A percentile compares a stretch with the other conserved stretches of the same genome.
Evolutionary conservation across 2,888 invertebrate species (phyloP).

Genomic region (Unio pictorum): DNA sequence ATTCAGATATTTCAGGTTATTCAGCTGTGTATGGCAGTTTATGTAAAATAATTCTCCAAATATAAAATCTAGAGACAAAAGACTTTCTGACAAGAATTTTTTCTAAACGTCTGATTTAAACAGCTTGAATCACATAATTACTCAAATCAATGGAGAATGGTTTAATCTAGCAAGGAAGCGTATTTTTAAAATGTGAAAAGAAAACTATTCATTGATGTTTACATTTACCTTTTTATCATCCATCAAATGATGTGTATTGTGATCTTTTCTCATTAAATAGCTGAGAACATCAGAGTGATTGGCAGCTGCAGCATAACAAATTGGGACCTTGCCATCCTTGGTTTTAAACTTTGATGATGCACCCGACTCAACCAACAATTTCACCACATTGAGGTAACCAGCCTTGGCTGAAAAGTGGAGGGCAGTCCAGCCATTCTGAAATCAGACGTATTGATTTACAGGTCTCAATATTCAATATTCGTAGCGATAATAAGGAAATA

Average conservation of each 20-base stretch:
- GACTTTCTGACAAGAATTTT: no score
- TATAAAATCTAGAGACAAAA: no score
- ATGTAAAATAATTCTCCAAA: no score
- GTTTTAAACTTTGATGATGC: conserved; percentile 90
- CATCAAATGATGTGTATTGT: conserved; percentile 97
- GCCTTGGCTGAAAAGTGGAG: conserved; percentile 70
- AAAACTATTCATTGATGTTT: conserved; percentile 20
- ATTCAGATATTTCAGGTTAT: no score
- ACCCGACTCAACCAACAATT: conserved; percentile 93
- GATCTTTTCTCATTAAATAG: conserved; percentile 96
- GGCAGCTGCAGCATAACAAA: conserved; percentile 98
- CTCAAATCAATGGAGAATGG: no score
- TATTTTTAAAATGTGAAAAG: background rate
- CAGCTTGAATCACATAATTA: no score
- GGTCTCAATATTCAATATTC: no score
- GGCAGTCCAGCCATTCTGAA: conserved; percentile 70
- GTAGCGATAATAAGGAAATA: no score
- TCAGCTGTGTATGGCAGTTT: no score
- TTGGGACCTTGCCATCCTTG: conserved; percentile 95
- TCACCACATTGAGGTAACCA: conserved; percentile 95
- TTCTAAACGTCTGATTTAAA: no score
- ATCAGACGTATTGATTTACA: background rate
- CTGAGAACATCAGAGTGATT: conserved; percentile 96
- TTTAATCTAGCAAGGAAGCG: background rate
- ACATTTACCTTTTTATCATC: conserved; percentile 87